phyloP scores from a whole-genome alignment of 1,140 invertebrate species.

The Heterodera schachtii region DNA sequence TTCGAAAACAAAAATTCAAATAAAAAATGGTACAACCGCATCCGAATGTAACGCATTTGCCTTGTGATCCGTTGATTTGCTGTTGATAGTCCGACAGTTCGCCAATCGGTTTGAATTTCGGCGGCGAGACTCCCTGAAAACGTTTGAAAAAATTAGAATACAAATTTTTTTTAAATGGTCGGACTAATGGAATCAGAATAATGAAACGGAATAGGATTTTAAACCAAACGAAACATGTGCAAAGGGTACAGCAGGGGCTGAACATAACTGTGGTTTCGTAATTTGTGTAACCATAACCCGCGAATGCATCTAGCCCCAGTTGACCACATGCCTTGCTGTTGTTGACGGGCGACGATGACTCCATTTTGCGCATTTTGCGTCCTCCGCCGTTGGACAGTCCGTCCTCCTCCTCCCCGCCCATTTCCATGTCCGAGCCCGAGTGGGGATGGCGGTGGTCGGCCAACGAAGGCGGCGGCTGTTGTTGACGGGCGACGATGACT shows the following conservation, averaged over 20 bases:
- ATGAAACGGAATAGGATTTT: too few relatives aligned
- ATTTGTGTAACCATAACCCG: too few relatives aligned
- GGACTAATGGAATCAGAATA: too few relatives aligned
- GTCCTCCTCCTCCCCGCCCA: slow-evolving; percentile 36
- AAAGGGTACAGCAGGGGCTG: too few relatives aligned
- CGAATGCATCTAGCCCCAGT: too few relatives aligned
- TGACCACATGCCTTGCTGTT: too few relatives aligned
- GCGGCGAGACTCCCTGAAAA: background rate
- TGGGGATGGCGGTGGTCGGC: background rate
- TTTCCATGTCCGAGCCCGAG: slow-evolving; percentile 36
- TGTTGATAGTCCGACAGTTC: background rate
- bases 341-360: background rate
- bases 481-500: background rate
- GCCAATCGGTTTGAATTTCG: background rate
- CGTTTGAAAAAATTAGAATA: too few relatives aligned
- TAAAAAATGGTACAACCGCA: background rate
- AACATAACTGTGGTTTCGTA: too few relatives aligned
- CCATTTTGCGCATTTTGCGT: background rate
- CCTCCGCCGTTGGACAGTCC: background rate
- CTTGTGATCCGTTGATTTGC: background rate
- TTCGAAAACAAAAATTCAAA: background rate
- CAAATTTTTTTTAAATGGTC: too few relatives aligned
- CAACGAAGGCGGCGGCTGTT: slow-evolving; percentile 1
- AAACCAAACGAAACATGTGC: too few relatives aligned
- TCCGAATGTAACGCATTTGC: background rate